Percentiles rank a stretch among this genome's conserved stretches.
Evolutionary conservation across 2,113 vertebrate species (phyloP).

Genomic region (Toxostoma redivivum): DNA sequence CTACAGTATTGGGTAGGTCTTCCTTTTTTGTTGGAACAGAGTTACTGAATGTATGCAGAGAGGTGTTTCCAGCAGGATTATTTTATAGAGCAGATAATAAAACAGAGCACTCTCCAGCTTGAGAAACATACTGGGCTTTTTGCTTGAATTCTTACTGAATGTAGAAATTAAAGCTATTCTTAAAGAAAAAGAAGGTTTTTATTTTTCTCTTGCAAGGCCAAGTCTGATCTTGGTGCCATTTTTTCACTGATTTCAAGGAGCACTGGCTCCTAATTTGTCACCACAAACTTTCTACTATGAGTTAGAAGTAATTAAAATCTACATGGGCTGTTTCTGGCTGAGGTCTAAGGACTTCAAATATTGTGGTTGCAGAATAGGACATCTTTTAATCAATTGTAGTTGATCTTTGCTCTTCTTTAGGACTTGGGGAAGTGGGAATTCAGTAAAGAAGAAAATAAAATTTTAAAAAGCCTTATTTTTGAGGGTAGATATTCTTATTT

Average conservation of each 20-base stretch:
- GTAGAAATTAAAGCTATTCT: background rate
- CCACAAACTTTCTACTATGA: background rate
- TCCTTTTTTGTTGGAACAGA: background rate
- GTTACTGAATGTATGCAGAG: background rate
- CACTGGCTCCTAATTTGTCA: background rate
- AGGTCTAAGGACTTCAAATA: background rate
- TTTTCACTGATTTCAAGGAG: background rate
- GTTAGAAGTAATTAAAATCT: background rate
- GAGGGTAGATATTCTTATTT: background rate
- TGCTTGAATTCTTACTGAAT: background rate
- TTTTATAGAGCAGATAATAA: constrained; percentile 29
- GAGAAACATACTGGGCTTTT: background rate
- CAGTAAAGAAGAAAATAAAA: background rate
- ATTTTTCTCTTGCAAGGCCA: background rate
- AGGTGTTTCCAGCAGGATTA: constrained; percentile 15
- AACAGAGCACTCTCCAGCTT: background rate
- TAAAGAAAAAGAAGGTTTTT: background rate
- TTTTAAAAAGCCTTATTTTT: background rate
- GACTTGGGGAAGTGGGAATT: background rate
- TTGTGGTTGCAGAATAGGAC: background rate
- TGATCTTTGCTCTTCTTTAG: background rate
- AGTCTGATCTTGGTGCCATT: background rate
- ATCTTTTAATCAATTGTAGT: background rate
- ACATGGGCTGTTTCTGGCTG: background rate
- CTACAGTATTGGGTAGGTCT: background rate